Conservation (phyloP, 2,113 vertebrate genomes). For the Eclectus roratus region DNA sequence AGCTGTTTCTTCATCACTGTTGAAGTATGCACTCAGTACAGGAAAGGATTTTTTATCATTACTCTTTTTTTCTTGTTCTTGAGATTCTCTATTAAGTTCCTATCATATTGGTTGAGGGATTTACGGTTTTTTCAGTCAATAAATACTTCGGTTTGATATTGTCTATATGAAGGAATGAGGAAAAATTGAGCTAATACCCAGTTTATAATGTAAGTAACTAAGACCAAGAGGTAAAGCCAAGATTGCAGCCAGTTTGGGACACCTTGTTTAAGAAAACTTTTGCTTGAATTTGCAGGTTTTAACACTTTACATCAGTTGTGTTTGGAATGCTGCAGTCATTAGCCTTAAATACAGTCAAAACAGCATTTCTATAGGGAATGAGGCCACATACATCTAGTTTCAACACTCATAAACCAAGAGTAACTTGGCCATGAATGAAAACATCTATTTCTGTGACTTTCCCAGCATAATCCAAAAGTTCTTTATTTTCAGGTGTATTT, state of each 20-base stretch:
- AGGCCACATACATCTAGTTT: not conserved
- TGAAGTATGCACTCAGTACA: not conserved
- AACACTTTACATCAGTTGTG: not conserved
- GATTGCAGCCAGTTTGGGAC: not conserved
- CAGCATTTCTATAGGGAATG: not conserved
- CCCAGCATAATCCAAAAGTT: not conserved
- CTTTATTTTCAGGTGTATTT: conserved; percentile 27
- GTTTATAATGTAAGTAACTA: not conserved
- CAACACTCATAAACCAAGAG: not conserved
- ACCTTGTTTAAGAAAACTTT: not conserved
- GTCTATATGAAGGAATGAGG: not conserved
- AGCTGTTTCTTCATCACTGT: not conserved
- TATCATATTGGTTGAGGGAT: not conserved
- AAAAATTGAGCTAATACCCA: not conserved
- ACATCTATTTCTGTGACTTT: not conserved
- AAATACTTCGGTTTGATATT: not conserved
- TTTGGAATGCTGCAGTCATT: not conserved
- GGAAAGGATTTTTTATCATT: not conserved
- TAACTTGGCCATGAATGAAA: not conserved
- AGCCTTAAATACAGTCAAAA: not conserved
- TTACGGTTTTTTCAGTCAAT: not conserved
- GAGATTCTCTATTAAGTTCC: not conserved
- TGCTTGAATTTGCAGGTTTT: not conserved
- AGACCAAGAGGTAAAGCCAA: not conserved
- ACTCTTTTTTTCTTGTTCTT: not conserved